Percentiles rank a stretch among this genome's conserved stretches.
Conservation (phyloP, 2,888 invertebrate species). For the Spisula subtruncata region DNA sequence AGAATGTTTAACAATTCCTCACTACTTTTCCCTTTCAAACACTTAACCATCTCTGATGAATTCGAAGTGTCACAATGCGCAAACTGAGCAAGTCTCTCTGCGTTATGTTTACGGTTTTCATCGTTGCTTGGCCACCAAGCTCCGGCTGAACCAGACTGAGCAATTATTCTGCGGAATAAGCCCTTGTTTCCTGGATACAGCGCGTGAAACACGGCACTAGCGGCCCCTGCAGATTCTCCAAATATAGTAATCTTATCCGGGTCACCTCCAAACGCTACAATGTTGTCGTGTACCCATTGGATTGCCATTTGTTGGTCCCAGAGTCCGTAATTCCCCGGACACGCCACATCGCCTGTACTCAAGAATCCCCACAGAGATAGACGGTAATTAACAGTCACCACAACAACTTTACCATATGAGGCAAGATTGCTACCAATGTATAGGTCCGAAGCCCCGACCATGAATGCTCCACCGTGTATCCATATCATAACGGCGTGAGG, state of each 20-base stretch:
- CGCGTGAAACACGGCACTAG: constrained; percentile 72
- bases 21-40: constrained; percentile 28
- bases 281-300: constrained; percentile 79
- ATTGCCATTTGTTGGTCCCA: constrained; percentile 80
- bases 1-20: constrained; percentile 11
- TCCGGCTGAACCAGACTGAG: constrained; percentile 72
- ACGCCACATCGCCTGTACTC: constrained; percentile 60
- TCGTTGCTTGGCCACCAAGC: constrained; percentile 37
- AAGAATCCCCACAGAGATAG: constrained; percentile 78
- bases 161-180: constrained; percentile 76
- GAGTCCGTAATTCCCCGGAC: constrained; percentile 78
- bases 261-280: constrained; percentile 75
- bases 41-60: constrained; percentile 32
- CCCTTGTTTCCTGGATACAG: constrained; percentile 73
- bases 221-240: constrained; percentile 80
- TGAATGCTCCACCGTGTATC: constrained; percentile 68
- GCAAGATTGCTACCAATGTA: constrained; percentile 57
- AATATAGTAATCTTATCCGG: constrained; percentile 73
- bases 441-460: constrained; percentile 51
- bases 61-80: constrained; percentile 22
- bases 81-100: constrained; percentile 32
- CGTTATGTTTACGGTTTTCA: constrained; percentile 4
- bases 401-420: constrained; percentile 64
- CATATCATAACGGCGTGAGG: constrained; percentile 49
- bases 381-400: constrained; percentile 77